Conservation (phyloP, 2,888 invertebrate genomes). For the Cephus spinipes region DNA sequence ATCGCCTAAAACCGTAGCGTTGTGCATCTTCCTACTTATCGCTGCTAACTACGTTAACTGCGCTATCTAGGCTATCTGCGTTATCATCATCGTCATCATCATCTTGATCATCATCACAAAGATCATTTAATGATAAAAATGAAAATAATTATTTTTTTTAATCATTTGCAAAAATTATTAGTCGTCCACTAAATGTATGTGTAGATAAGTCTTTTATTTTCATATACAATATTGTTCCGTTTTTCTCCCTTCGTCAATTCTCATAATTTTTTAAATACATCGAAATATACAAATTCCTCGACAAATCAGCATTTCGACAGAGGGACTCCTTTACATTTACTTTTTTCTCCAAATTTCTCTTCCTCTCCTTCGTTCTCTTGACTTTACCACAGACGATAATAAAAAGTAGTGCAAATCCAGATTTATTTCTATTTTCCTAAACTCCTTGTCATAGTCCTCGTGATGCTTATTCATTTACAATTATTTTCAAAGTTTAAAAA, state of each 20-base stretch:
- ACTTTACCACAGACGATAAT: constrained; percentile 1
- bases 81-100: too few species aligned
- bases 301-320: constrained; percentile 11
- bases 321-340: background rate
- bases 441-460: constrained; percentile 13
- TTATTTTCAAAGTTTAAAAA: too few species aligned
- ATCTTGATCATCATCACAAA: too few species aligned
- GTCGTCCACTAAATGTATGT: constrained; percentile 1
- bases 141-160: background rate
- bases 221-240: constrained; percentile 14
- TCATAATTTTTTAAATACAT: constrained; percentile 15
- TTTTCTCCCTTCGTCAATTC: background rate
- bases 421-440: constrained; percentile 11
- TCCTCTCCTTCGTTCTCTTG: background rate
- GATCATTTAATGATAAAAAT: too few species aligned
- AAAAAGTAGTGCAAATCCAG: constrained; percentile 24
- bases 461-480: background rate
- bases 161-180: background rate
- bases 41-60: too few species aligned
- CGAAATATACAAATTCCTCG: constrained; percentile 22
- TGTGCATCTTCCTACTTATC: too few species aligned
- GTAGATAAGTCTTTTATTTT: constrained; percentile 26
- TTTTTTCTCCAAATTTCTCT: background rate
- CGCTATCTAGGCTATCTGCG: too few species aligned
- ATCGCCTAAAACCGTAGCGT: too few species aligned